These are phyloP conservation scores for Amaurobius ferox DNA, from an alignment of 2,888 invertebrate species.

Conservation along the genomic window DNA sequence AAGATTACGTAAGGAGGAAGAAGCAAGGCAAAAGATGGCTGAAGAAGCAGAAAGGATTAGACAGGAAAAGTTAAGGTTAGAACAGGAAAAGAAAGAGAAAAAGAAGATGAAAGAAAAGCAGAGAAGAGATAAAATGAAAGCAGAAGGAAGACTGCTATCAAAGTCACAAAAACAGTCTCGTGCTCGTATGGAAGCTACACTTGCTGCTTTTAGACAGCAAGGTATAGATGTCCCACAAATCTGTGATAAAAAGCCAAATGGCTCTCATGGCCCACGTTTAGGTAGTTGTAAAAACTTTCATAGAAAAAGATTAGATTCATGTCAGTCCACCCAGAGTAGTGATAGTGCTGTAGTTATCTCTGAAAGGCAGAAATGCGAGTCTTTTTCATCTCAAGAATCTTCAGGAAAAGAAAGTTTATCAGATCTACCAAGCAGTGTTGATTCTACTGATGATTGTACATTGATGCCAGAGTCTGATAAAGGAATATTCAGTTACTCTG, in stretches of 20 bases:
- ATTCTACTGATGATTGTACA: slow-evolving; percentile 30
- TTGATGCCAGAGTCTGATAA: slow-evolving; percentile 16
- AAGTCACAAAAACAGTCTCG: slow-evolving; percentile 84
- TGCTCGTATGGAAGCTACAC: slow-evolving; percentile 90
- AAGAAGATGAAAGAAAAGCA: slow-evolving; percentile 95
- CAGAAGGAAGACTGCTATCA: slow-evolving; percentile 95
- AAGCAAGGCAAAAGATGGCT: slow-evolving; percentile 75
- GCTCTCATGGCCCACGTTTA: slow-evolving; percentile 77
- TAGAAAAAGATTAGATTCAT: slow-evolving; percentile 81
- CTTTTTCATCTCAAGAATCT: slow-evolving; percentile 58
- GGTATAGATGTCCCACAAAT: slow-evolving; percentile 86
- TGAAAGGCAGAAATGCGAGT: slow-evolving; percentile 47
- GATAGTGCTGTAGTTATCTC: not conserved
- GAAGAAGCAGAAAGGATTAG: slow-evolving; percentile 80
- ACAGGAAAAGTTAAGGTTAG: slow-evolving; percentile 83
- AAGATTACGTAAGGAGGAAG: slow-evolving; percentile 83
- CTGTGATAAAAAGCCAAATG: slow-evolving; percentile 79
- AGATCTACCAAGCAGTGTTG: slow-evolving; percentile 51
- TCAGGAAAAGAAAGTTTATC: slow-evolving; percentile 35
- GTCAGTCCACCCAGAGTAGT: slow-evolving; percentile 15
- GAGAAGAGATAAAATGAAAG: slow-evolving; percentile 92
- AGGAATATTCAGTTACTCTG: slow-evolving; percentile 21
- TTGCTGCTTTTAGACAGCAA: slow-evolving; percentile 92
- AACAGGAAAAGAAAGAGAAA: slow-evolving; percentile 91
- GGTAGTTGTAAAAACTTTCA: slow-evolving; percentile 87